These are phyloP conservation scores for Macaria liturata DNA, from an alignment of 2,888 invertebrate species.

Conservation along the genomic window DNA sequence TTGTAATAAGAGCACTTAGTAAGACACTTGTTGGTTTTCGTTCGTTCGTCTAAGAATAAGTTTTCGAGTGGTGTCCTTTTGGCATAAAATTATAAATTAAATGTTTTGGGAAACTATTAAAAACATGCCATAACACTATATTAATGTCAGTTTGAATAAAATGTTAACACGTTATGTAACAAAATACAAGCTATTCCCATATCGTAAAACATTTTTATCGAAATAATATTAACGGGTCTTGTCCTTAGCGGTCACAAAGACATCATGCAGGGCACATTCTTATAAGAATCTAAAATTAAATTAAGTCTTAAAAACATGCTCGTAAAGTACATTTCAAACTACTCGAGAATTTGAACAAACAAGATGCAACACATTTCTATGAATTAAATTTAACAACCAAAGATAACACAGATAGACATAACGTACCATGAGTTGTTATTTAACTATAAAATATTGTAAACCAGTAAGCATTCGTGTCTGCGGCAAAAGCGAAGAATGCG, in stretches of 20 bases:
- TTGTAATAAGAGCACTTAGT: constrained; percentile 62
- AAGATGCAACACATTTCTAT: neutral
- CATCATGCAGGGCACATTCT: constrained; percentile 46
- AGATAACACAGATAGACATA: constrained; percentile 22
- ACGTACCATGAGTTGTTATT: constrained; percentile 29
- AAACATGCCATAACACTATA: constrained; percentile 45
- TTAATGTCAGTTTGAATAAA: constrained; percentile 32
- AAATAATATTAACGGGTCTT: constrained; percentile 45
- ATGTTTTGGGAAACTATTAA: constrained; percentile 24
- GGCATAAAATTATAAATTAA: constrained; percentile 40
- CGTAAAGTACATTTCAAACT: constrained; percentile 32
- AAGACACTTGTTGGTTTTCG: constrained; percentile 52
- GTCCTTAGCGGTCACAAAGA: constrained; percentile 41
- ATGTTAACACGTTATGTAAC: constrained; percentile 26
- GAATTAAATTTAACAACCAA: constrained; percentile 31
- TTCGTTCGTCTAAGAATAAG: constrained; percentile 55
- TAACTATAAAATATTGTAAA: constrained; percentile 20
- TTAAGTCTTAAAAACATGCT: constrained; percentile 20
- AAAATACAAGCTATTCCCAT: constrained; percentile 16
- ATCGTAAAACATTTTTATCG: constrained; percentile 33
- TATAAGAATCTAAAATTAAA: constrained; percentile 16
- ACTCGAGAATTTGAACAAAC: too few species aligned
- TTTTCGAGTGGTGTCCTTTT: constrained; percentile 54
- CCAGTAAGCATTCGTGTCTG: constrained; percentile 15
- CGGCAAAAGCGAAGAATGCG: constrained; percentile 13